A percentile compares a stretch with the other conserved stretches of the same genome.
phyloP scores from a whole-genome alignment of 2,797 vertebrate genomes.

The Buceros bicornis region DNA sequence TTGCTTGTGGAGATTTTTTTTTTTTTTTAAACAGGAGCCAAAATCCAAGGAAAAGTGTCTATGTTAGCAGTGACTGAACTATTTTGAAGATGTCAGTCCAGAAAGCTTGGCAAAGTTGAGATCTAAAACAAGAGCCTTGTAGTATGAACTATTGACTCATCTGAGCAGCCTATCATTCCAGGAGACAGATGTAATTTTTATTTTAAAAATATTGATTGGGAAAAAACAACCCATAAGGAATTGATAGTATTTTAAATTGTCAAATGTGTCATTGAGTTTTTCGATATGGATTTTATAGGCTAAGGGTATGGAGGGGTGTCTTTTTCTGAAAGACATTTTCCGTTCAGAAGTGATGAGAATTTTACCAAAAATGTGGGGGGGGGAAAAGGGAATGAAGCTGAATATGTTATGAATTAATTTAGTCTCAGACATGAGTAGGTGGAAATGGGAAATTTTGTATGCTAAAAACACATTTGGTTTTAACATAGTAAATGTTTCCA shows the following conservation, averaged over 20 bases:
- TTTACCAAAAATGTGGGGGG: background rate
- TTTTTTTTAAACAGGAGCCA: background rate
- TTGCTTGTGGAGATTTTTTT: background rate
- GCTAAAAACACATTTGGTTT: background rate
- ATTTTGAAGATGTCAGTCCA: background rate
- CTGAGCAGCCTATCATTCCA: background rate
- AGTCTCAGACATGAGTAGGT: background rate
- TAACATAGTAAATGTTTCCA: background rate
- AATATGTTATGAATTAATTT: background rate
- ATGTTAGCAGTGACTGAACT: background rate
- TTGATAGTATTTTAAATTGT: background rate
- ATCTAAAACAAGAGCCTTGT: background rate
- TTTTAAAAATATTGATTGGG: background rate
- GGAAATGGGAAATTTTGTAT: background rate
- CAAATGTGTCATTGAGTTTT: background rate
- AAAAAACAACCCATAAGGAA: background rate
- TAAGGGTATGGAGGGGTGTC: background rate
- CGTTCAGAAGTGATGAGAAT: background rate
- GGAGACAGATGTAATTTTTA: background rate
- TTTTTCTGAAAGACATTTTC: background rate
- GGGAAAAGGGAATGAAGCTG: background rate
- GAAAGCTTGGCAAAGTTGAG: background rate
- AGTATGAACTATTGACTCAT: background rate
- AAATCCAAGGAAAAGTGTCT: background rate
- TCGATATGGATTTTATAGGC: background rate